These are phyloP conservation scores for Danio albolineatus DNA, from an alignment of 2,797 vertebrate species.

Conservation along the genomic window DNA sequence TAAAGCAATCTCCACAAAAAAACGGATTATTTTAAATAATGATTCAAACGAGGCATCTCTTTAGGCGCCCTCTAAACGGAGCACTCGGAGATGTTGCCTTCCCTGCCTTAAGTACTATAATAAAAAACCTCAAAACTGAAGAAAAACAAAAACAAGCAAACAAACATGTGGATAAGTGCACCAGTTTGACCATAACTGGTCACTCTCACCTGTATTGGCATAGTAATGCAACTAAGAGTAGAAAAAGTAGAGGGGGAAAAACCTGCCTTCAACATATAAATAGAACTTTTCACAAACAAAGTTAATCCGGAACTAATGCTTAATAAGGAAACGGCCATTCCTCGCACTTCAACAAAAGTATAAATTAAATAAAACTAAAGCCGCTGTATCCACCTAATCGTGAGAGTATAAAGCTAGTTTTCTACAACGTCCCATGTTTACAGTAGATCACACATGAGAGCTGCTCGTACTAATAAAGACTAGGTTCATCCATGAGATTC, in stretches of 20 bases:
- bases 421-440: constrained; percentile 24
- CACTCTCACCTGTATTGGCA: constrained; percentile 10
- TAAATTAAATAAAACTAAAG: constrained; percentile 48
- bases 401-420: constrained; percentile 31
- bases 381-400: constrained; percentile 28
- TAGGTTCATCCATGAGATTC: constrained; percentile 46
- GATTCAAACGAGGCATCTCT: constrained; percentile 9
- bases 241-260: constrained; percentile 47
- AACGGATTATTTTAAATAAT: neutral
- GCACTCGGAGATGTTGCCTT: neutral
- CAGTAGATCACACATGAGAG: constrained; percentile 60
- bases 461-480: constrained; percentile 20
- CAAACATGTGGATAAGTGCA: constrained; percentile 13
- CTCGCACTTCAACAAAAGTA: constrained; percentile 28
- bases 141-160: neutral
- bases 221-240: constrained; percentile 44
- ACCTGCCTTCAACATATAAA: constrained; percentile 52
- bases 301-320: constrained; percentile 12
- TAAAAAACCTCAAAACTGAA: neutral
- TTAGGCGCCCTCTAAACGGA: constrained; percentile 17
- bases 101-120: constrained; percentile 2
- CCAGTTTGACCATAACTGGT: constrained; percentile 14
- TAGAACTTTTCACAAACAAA: constrained; percentile 56
- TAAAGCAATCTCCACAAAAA: constrained; percentile 8
- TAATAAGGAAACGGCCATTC: neutral